These are phyloP conservation scores for Meteorus sp. DNA, from an alignment of 1,140 invertebrate species.

Conservation along the genomic window DNA sequence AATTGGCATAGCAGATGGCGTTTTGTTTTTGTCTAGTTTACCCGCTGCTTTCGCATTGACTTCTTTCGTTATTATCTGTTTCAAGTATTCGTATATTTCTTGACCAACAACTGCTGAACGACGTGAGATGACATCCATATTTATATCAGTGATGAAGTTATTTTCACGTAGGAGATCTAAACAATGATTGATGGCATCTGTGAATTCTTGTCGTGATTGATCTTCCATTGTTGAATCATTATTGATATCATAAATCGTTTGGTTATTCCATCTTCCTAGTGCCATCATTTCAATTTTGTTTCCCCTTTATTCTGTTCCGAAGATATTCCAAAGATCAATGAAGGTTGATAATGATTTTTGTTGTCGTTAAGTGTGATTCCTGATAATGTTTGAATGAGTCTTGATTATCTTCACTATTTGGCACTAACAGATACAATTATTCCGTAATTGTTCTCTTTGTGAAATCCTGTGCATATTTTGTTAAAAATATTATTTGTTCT, in stretches of 20 bases:
- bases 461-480: no score
- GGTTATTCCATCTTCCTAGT: not conserved
- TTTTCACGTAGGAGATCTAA: constrained; percentile 19
- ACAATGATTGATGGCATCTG: constrained; percentile 22
- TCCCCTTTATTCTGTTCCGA: no score
- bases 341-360: no score
- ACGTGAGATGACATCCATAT: constrained; percentile 18
- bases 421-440: no score
- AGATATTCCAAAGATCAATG: no score
- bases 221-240: no score
- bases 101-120: constrained; percentile 20
- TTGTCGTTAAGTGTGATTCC: no score
- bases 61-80: not conserved
- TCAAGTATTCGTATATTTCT: constrained; percentile 22
- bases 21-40: not conserved
- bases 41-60: not conserved
- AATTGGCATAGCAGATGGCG: not conserved
- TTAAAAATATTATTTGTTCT: no score
- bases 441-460: no score
- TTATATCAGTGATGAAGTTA: constrained; percentile 14
- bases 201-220: constrained; percentile 26
- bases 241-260: constrained; percentile 2
- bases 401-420: no score
- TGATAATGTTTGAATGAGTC: no score
- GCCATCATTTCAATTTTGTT: no score